Conservation (phyloP, 2,113 vertebrate genomes). For the Podarcis muralis region DNA sequence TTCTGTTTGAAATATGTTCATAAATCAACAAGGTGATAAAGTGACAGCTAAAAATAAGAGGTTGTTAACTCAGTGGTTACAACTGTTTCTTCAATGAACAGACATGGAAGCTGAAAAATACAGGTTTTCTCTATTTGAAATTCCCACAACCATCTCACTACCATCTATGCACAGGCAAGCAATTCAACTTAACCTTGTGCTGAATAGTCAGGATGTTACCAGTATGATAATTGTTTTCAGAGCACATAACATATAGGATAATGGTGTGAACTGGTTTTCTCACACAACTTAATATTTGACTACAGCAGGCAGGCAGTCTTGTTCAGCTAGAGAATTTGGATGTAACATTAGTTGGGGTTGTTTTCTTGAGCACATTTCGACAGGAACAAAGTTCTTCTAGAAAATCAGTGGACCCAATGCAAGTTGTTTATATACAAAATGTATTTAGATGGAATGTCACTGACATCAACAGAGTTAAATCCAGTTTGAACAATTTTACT, state of each 20-base stretch:
- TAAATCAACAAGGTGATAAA: neutral
- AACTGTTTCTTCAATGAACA: neutral
- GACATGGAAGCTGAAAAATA: neutral
- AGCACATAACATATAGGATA: neutral
- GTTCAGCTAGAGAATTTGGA: neutral
- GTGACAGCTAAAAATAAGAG: neutral
- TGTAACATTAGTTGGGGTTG: neutral
- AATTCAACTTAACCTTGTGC: neutral
- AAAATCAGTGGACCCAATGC: neutral
- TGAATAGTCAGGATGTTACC: neutral
- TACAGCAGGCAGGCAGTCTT: neutral
- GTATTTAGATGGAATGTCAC: neutral
- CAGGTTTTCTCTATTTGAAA: neutral
- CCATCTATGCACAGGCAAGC: conserved; percentile 15
- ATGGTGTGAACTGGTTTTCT: neutral
- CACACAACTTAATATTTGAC: neutral
- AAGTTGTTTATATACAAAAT: neutral
- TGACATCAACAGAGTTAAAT: neutral
- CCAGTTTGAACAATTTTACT: neutral
- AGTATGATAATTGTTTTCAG: neutral
- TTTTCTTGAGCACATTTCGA: neutral
- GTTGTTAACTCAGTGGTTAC: neutral
- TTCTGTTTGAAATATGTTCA: conserved; percentile 8
- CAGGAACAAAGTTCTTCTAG: neutral
- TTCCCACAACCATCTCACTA: neutral